phyloP scores from a whole-genome alignment of 2,113 vertebrate species.

The Microcebus ravelobensis region DNA sequence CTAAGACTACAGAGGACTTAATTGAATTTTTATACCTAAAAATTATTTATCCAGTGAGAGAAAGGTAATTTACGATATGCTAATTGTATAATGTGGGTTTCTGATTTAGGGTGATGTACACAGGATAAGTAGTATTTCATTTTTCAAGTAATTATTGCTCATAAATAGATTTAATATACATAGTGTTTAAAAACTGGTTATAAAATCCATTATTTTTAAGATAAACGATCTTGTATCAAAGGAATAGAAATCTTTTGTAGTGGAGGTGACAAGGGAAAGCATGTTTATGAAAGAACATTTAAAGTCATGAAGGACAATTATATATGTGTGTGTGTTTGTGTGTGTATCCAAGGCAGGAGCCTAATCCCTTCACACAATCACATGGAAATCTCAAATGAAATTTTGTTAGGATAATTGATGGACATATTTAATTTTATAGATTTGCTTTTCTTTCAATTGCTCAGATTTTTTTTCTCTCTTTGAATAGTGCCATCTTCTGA shows the following conservation, averaged over 20 bases:
- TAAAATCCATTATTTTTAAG: slow-evolving; percentile 11
- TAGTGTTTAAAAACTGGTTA: slow-evolving; percentile 36
- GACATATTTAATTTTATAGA: background rate
- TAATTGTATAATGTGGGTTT: slow-evolving; percentile 38
- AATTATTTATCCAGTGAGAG: slow-evolving; percentile 11
- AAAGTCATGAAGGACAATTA: background rate
- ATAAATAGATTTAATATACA: slow-evolving; percentile 42
- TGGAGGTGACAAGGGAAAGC: background rate
- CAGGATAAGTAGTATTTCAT: slow-evolving; percentile 13
- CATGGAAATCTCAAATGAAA: background rate
- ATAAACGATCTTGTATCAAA: slow-evolving; percentile 15
- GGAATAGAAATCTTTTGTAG: background rate
- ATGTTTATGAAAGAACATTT: background rate
- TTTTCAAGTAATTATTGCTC: slow-evolving; percentile 1
- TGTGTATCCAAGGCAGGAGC: background rate
- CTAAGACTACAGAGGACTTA: slow-evolving; percentile 17
- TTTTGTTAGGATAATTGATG: background rate
- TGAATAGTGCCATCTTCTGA: slow-evolving; percentile 56
- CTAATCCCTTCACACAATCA: background rate
- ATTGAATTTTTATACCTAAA: slow-evolving; percentile 38
- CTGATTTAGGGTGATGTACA: background rate
- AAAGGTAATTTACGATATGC: slow-evolving; percentile 55
- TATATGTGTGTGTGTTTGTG: background rate
- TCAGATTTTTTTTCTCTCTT: slow-evolving; percentile 33
- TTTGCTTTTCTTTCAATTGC: background rate